Percentiles rank a stretch among this genome's conserved stretches.
Evolutionary conservation across 2,113 vertebrate species (phyloP).

Genomic region (Solenodon paradoxus): DNA sequence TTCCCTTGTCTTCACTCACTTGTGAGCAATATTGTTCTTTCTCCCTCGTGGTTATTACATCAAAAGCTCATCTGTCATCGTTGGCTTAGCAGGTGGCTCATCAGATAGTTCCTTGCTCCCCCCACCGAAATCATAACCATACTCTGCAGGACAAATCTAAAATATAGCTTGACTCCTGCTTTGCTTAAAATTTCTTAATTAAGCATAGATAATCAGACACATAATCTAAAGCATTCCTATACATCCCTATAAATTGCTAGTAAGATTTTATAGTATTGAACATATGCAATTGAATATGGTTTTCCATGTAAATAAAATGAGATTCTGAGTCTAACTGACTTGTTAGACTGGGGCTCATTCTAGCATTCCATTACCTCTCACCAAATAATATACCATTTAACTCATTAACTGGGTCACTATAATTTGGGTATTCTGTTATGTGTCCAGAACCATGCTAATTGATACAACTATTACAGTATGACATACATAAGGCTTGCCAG

Average conservation of each 20-base stretch:
- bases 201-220: background rate
- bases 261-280: background rate
- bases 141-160: background rate
- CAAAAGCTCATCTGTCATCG: background rate
- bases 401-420: background rate
- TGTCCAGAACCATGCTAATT: background rate
- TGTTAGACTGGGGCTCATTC: background rate
- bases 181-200: slow-evolving; percentile 38
- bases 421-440: background rate
- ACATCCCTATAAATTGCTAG: background rate
- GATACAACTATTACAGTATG: background rate
- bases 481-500: background rate
- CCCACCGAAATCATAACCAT: background rate
- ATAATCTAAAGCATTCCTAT: background rate
- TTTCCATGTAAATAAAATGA: slow-evolving; percentile 1
- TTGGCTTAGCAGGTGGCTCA: no score
- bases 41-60: background rate
- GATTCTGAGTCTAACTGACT: background rate
- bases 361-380: background rate
- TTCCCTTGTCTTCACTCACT: background rate
- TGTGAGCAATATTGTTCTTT: background rate
- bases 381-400: background rate
- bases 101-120: background rate
- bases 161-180: background rate
- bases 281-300: no score